These are phyloP conservation scores for Heterodera filipjevi DNA, from an alignment of 2,888 invertebrate species.

Conservation along the genomic window DNA sequence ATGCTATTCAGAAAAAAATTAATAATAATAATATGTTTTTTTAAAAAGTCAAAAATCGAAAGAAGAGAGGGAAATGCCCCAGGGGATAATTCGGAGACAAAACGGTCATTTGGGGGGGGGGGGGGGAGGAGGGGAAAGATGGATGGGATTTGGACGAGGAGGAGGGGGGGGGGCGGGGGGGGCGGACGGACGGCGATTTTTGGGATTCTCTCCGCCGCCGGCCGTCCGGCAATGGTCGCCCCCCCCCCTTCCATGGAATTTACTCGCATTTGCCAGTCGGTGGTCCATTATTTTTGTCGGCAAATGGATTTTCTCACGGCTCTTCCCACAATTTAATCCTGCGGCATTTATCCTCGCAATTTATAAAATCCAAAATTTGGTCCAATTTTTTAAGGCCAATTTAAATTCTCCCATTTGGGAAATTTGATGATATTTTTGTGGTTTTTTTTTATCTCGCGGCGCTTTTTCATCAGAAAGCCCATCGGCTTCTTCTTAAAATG, in stretches of 20 bases:
- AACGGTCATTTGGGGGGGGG: not conserved
- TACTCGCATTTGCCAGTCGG: conserved; percentile 5
- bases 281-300: not conserved
- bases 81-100: not conserved
- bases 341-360: not conserved
- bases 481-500: not conserved
- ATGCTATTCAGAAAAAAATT: not conserved
- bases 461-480: not conserved
- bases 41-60: not conserved
- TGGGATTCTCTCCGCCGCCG: not conserved
- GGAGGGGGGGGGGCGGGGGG: not conserved
- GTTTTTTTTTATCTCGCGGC: not conserved
- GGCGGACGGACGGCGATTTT: not conserved
- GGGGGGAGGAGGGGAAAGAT: not conserved
- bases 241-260: not conserved
- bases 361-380: not conserved
- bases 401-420: not conserved
- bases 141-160: not conserved
- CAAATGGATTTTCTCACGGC: not conserved
- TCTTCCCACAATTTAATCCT: not conserved
- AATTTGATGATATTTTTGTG: not conserved
- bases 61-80: conserved; percentile 2
- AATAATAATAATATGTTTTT: not conserved
- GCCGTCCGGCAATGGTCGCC: not conserved
- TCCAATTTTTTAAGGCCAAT: not conserved